Evolutionary conservation across 2,113 vertebrate species (phyloP).

Genomic region (Sceloporus undulatus): DNA sequence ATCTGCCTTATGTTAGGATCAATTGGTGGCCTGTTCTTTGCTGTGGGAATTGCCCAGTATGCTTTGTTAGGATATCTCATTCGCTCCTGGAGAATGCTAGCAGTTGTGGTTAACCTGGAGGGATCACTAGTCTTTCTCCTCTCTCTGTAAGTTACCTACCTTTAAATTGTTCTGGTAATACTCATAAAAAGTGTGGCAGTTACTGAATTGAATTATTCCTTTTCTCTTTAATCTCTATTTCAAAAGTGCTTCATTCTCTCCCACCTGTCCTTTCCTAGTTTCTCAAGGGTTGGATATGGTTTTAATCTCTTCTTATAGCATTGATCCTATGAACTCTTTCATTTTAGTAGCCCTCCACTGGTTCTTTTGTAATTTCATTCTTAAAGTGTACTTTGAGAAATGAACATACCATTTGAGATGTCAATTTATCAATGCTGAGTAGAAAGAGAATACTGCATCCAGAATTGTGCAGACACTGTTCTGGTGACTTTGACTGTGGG

Average conservation of each 20-base stretch:
- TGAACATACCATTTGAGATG: background rate
- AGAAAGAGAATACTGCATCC: background rate
- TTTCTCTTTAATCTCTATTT: background rate
- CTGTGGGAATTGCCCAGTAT: conserved; percentile 83
- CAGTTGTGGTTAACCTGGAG: conserved; percentile 82
- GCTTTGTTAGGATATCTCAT: conserved; percentile 84
- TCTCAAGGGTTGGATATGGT: background rate
- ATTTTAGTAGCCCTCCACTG: background rate
- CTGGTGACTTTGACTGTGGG: background rate
- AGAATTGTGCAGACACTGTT: background rate
- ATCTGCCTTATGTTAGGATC: conserved; percentile 74
- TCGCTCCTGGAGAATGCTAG: conserved; percentile 83
- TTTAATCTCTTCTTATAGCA: background rate
- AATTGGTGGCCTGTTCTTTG: conserved; percentile 82
- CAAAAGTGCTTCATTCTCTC: background rate
- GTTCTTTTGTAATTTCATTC: background rate
- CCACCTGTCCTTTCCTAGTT: background rate
- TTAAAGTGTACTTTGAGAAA: background rate
- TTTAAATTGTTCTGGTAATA: conserved; percentile 13
- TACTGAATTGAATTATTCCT: background rate
- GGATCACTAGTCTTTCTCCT: conserved; percentile 80
- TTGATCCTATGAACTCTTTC: background rate
- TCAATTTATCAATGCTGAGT: background rate
- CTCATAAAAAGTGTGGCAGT: conserved; percentile 26
- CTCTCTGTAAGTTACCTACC: conserved; percentile 80